Conservation (phyloP, 2,888 invertebrate species). For the Diplolepis rosae region DNA sequence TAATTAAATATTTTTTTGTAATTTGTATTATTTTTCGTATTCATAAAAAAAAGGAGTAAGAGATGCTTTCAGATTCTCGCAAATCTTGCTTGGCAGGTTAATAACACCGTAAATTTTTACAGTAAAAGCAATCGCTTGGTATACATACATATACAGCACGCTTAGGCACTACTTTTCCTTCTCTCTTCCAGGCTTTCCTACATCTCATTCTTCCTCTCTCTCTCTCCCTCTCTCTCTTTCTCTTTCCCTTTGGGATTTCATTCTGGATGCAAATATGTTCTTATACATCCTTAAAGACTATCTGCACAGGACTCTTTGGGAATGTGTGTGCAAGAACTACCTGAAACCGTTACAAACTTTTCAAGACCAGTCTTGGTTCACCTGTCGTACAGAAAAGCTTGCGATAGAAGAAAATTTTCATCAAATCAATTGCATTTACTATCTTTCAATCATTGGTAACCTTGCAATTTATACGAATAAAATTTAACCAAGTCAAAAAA, state of each 20-base stretch:
- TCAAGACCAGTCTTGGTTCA: slow-evolving; percentile 65
- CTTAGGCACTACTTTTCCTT: too few relatives aligned
- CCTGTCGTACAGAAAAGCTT: slow-evolving; percentile 58
- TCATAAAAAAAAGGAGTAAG: too few relatives aligned
- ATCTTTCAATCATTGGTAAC: neutral
- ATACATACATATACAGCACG: too few relatives aligned
- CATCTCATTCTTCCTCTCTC: neutral
- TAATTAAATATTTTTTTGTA: too few relatives aligned
- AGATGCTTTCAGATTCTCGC: too few relatives aligned
- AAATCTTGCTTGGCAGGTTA: too few relatives aligned
- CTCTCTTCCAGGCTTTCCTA: too few relatives aligned
- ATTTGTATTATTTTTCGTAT: too few relatives aligned
- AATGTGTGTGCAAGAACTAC: slow-evolving; percentile 59
- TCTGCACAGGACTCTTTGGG: slow-evolving; percentile 41
- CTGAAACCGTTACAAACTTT: slow-evolving; percentile 68
- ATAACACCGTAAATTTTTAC: too few relatives aligned
- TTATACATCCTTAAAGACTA: neutral
- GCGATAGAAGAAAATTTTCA: slow-evolving; percentile 27
- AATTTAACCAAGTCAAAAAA: neutral
- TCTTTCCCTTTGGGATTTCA: neutral
- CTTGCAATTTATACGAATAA: neutral
- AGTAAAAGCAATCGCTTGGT: too few relatives aligned
- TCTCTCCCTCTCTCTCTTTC: neutral
- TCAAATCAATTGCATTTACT: neutral
- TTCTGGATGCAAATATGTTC: neutral